Percentiles rank a stretch among this genome's conserved stretches.
These are phyloP conservation scores for Sphenopsis melanotis DNA, from an alignment of 2,797 vertebrate species.

Conservation along the genomic window DNA sequence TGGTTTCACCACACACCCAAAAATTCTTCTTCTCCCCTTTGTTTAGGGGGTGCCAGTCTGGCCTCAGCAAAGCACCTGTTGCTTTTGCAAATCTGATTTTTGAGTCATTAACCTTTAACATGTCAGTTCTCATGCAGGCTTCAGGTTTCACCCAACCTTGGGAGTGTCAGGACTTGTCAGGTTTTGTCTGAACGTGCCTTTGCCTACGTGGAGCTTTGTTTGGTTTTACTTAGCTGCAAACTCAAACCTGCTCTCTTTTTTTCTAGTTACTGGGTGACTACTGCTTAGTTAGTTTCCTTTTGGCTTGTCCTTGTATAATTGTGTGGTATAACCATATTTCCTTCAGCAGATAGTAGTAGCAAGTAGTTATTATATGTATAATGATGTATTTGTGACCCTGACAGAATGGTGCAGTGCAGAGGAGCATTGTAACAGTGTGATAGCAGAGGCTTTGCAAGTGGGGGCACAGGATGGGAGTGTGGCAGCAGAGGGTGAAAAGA, in stretches of 20 bases:
- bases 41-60: background rate
- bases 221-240: background rate
- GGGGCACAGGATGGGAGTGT: background rate
- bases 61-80: background rate
- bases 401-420: background rate
- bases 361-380: background rate
- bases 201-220: background rate
- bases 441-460: background rate
- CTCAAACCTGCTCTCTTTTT: fast-evolving
- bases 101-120: background rate
- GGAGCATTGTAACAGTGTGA: fast-evolving
- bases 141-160: background rate
- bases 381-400: background rate
- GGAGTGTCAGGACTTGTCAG: background rate
- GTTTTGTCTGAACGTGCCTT: background rate
- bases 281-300: background rate
- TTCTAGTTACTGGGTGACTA: background rate
- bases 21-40: background rate
- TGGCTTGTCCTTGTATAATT: background rate
- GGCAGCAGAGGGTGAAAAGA: background rate
- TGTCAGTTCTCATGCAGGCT: background rate
- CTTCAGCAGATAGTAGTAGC: background rate
- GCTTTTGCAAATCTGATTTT: background rate
- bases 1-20: background rate
- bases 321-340: background rate